Evolutionary conservation across 1,140 invertebrate genomes (phyloP).

Genomic region (Drosophila quadrilineata): DNA sequence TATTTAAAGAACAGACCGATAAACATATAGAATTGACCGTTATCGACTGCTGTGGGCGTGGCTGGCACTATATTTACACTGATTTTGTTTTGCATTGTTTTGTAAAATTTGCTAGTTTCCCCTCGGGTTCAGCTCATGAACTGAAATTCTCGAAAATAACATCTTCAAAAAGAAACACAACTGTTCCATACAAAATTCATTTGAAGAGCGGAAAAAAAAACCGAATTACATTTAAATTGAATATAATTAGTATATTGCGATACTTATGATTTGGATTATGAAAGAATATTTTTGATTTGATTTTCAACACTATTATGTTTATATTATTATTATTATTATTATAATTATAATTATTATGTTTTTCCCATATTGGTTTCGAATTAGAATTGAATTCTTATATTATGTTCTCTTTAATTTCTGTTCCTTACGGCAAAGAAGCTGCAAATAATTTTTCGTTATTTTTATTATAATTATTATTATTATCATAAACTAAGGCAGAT

Average conservation of each 20-base stretch:
- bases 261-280: constrained; percentile 24
- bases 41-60: constrained; percentile 47
- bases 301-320: constrained; percentile 11
- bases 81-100: constrained; percentile 62
- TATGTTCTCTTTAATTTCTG: constrained; percentile 58
- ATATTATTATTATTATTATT: constrained; percentile 38
- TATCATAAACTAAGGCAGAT: constrained; percentile 13
- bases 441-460: constrained; percentile 58
- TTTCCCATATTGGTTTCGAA: constrained; percentile 50
- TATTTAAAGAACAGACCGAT: constrained; percentile 15
- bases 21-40: no score
- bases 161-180: neutral
- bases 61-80: constrained; percentile 49
- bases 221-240: no score
- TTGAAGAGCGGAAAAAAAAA: no score
- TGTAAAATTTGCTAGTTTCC: constrained; percentile 36
- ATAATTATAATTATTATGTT: constrained; percentile 44
- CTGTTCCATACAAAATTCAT: constrained; percentile 37
- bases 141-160: constrained; percentile 1
- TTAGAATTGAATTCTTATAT: constrained; percentile 72
- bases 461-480: constrained; percentile 34
- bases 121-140: neutral
- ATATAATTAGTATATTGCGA: neutral
- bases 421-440: constrained; percentile 73
- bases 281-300: constrained; percentile 11